Evolutionary conservation across 2,113 vertebrate genomes (phyloP).

Genomic region (Cyprinodon variegatus): DNA sequence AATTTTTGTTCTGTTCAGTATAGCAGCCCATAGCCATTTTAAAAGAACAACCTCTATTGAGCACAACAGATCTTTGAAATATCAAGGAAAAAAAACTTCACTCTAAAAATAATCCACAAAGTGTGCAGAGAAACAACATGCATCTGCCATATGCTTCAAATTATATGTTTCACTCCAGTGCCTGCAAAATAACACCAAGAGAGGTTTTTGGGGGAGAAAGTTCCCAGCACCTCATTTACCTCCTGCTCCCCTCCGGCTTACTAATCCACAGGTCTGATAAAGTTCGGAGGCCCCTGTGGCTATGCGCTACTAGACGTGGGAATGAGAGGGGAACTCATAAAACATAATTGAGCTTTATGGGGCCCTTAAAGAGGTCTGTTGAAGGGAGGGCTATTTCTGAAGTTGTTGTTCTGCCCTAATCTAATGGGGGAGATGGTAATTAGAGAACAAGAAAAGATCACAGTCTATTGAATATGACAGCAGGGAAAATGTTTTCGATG

Average conservation of each 20-base stretch:
- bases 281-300: constrained; percentile 42
- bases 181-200: constrained; percentile 40
- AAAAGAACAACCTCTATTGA: neutral
- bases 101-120: constrained; percentile 7
- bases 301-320: constrained; percentile 51
- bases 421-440: constrained; percentile 57
- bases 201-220: constrained; percentile 34
- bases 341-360: constrained; percentile 74
- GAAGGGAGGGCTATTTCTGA: constrained; percentile 51
- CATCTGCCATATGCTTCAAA: constrained; percentile 43
- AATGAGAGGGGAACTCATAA: constrained; percentile 70
- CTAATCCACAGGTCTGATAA: constrained; percentile 49
- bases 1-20: too few relatives aligned
- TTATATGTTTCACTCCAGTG: constrained; percentile 26
- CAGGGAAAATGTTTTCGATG: constrained; percentile 6
- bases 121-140: constrained; percentile 13
- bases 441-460: constrained; percentile 20
- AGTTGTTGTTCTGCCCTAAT: constrained; percentile 35
- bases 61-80: constrained; percentile 1
- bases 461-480: neutral
- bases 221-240: constrained; percentile 62
- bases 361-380: constrained; percentile 57
- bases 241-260: constrained; percentile 27
- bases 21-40: neutral
- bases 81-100: constrained; percentile 10